phyloP scores from a whole-genome alignment of 2,113 vertebrate genomes.

The Catagonus wagneri region DNA sequence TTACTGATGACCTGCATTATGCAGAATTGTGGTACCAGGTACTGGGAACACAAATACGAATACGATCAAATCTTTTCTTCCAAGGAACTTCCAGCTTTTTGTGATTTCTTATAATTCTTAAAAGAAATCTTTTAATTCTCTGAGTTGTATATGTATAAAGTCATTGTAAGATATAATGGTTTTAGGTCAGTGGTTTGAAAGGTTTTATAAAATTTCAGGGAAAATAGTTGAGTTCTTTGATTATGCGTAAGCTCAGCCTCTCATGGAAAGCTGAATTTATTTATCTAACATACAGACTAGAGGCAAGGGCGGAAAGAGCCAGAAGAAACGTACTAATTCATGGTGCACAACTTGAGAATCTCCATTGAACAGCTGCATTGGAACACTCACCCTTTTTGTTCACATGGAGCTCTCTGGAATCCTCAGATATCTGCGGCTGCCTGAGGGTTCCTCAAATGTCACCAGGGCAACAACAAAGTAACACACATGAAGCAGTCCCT shows the following conservation, averaged over 20 bases:
- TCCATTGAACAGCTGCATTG: slow-evolving; percentile 26
- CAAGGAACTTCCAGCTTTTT: neutral
- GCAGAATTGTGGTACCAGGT: neutral
- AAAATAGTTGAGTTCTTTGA: neutral
- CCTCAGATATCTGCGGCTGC: slow-evolving; percentile 4
- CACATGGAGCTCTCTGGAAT: slow-evolving; percentile 39
- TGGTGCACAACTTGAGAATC: neutral
- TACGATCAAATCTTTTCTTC: neutral
- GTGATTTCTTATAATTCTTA: slow-evolving; percentile 2
- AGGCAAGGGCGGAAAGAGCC: neutral
- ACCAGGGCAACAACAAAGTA: slow-evolving; percentile 77
- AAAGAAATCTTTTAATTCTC: neutral
- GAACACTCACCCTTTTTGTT: slow-evolving; percentile 63
- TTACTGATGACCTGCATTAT: neutral
- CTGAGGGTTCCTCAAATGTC: slow-evolving; percentile 74
- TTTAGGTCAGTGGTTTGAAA: neutral
- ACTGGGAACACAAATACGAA: neutral
- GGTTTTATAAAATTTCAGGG: slow-evolving; percentile 11
- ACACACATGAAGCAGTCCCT: slow-evolving; percentile 64
- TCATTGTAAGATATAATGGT: neutral
- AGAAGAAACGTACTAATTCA: slow-evolving; percentile 68
- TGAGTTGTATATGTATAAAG: neutral
- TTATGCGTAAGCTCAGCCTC: neutral
- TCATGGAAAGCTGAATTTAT: slow-evolving; percentile 24
- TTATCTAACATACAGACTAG: neutral